A percentile compares a stretch with the other conserved stretches of the same genome.
These are phyloP conservation scores for Gopherus evgoodei DNA, from an alignment of 2,113 vertebrate genomes.

Conservation along the genomic window DNA sequence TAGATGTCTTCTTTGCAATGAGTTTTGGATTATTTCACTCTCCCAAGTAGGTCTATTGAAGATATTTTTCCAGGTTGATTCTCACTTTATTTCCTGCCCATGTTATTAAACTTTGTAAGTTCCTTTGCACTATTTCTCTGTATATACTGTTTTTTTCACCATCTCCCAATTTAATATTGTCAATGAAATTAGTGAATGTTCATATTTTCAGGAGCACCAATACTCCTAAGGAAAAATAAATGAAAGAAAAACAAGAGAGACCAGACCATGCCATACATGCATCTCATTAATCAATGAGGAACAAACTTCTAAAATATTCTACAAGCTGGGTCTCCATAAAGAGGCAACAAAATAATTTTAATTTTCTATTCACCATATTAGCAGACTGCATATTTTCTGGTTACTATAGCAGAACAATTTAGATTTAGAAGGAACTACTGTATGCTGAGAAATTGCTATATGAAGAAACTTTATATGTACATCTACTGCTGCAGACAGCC, in stretches of 20 bases:
- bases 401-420: not conserved
- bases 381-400: not conserved
- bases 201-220: not conserved
- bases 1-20: not conserved
- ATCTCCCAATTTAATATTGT: not conserved
- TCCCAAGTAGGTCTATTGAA: not conserved
- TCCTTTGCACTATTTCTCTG: not conserved
- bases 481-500: slow-evolving; percentile 40
- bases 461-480: slow-evolving; percentile 15
- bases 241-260: not conserved
- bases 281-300: not conserved
- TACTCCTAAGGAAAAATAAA: not conserved
- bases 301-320: not conserved
- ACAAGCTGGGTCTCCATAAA: not conserved
- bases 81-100: not conserved
- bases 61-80: not conserved
- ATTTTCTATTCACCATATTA: not conserved
- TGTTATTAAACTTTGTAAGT: not conserved
- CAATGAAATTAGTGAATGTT: not conserved
- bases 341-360: slow-evolving; percentile 10
- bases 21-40: not conserved
- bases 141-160: not conserved
- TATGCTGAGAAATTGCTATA: slow-evolving; percentile 27
- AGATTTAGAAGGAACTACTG: not conserved
- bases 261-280: not conserved